Evolutionary conservation across 2,113 vertebrate genomes (phyloP).

Genomic region (Nettapus auritus): DNA sequence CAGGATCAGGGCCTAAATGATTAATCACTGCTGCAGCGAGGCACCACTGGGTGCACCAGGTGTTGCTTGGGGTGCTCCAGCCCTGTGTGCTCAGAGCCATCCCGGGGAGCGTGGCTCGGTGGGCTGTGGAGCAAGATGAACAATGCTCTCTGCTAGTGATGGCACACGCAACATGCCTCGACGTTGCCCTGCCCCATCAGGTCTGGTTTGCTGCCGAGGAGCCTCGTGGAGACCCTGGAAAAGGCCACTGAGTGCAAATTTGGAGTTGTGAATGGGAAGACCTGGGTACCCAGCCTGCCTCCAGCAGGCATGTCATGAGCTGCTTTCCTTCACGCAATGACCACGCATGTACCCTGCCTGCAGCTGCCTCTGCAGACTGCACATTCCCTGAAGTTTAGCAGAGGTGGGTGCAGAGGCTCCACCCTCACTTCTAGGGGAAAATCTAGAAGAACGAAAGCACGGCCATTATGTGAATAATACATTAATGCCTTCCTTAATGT

Average conservation of each 20-base stretch:
- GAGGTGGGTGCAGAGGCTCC: background rate
- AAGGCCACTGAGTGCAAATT: background rate
- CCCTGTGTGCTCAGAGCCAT: background rate
- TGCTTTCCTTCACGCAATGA: background rate
- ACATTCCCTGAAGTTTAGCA: background rate
- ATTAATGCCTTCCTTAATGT: background rate
- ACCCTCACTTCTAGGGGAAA: background rate
- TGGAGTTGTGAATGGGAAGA: background rate
- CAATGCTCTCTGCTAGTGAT: background rate
- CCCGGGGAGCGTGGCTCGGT: too few relatives aligned
- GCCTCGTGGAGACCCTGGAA: background rate
- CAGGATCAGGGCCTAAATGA: constrained; percentile 56
- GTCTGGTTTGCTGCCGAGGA: background rate
- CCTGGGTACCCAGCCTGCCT: rapidly evolving
- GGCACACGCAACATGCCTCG: background rate
- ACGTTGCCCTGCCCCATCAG: too few relatives aligned
- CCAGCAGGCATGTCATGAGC: background rate
- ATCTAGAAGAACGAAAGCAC: background rate
- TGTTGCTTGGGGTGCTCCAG: background rate
- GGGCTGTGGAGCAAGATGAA: too few relatives aligned
- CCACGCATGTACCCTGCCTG: background rate
- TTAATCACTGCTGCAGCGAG: constrained; percentile 45
- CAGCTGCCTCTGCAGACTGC: background rate
- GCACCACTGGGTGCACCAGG: background rate
- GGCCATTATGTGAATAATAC: background rate